Evolutionary conservation across 1,140 invertebrate genomes (phyloP), one percentile per base, ranked within the genome.

Genomic region (Yoshiicerus persimilis): DNA sequence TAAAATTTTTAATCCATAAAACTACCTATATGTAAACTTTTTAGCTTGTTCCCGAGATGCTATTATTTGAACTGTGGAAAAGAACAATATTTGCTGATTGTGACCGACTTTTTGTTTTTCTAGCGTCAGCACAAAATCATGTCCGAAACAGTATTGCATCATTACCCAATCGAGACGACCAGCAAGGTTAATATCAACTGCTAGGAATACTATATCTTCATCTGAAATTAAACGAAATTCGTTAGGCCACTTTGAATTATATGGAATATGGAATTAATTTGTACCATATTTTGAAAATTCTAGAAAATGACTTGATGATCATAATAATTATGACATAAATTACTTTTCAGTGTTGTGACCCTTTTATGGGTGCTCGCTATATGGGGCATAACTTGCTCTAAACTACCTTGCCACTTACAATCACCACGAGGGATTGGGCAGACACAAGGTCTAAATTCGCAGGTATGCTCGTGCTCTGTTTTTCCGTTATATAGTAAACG

Each of bases 81-180:
- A 99, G 93, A 99, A 99, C n/a, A n/a, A n/a, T n/a, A n/a, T n/a
- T 91, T 99, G 98, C 92, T 99, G 97, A 10, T 97, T 98, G 93
- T 99, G 97, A 92, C 96, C 97, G 92, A 99, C 99, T 91, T 99
- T 98, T 93, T 99, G 99, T 93, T 99, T 99, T 93, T 99, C 99
- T 34, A 99, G 94, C 23, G 99, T 98, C 87, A 99, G 94, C 98
- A 99, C 99, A 92, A 99, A 99, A 93, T 99, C 97, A 92, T 99
- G 97, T 86, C 97, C 97, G 93, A 99, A 99, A 93, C 99, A 99
- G 11, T 97, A 98, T 92, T 99, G 99, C 98, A 99, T 99, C 99
- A 99, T 99, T 0, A 99, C 99, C 99, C 99, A 99, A 92, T 99
- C 99, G 2, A 99, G 99, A 87, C 99, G 99, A 87, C 99, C 99